These are phyloP conservation scores for Steatornis caripensis DNA, from an alignment of 2,113 vertebrate genomes.

Conservation along the genomic window DNA sequence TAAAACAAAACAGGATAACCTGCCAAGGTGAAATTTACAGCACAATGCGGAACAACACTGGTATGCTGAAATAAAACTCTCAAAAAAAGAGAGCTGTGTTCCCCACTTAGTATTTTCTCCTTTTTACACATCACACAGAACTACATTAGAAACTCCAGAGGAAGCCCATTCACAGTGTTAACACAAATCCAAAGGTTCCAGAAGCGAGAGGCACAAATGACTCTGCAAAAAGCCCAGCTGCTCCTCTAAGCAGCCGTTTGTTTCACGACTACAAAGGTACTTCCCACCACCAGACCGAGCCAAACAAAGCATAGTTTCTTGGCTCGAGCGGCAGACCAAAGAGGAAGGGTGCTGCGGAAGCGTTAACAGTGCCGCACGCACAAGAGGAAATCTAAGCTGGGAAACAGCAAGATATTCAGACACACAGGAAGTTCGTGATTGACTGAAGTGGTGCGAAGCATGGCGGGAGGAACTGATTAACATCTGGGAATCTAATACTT, in stretches of 20 bases:
- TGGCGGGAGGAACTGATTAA: background rate
- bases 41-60: background rate
- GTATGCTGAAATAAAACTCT: background rate
- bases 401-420: background rate
- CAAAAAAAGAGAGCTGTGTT: background rate
- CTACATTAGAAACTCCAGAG: background rate
- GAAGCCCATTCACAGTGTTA: background rate
- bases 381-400: background rate
- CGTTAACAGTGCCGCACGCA: fast-evolving
- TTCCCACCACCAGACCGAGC: background rate
- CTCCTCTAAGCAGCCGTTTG: background rate
- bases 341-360: background rate
- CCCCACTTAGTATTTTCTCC: background rate
- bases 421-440: background rate
- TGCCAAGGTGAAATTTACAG: background rate
- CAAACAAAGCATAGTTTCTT: background rate
- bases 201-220: background rate
- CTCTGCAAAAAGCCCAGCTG: background rate
- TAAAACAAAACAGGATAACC: background rate
- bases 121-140: background rate
- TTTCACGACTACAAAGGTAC: background rate
- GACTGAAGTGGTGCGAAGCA: background rate
- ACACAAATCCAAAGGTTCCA: background rate
- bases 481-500: slow-evolving; percentile 46
- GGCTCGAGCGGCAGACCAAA: background rate